Conservation (phyloP, 2,888 invertebrate genomes). For the Cataglyphis livida region DNA sequence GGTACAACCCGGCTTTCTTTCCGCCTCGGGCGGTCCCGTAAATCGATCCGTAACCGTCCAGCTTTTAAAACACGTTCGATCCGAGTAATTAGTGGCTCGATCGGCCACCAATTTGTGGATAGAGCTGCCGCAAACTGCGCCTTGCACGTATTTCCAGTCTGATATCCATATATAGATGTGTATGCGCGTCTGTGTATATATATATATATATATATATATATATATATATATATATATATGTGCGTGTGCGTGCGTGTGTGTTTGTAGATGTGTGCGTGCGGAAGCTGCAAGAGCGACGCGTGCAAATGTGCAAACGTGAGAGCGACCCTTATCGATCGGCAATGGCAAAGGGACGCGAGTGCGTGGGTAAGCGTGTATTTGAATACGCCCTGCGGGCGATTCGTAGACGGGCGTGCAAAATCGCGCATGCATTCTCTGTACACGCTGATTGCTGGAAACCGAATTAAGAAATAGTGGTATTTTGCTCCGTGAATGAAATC, state of each 20-base stretch:
- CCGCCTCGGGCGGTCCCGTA: slow-evolving; percentile 52
- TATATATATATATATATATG: slow-evolving; percentile 54
- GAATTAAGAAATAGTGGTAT: slow-evolving; percentile 5
- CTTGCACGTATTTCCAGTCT: slow-evolving; percentile 58
- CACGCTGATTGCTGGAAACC: background rate
- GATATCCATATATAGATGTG: slow-evolving; percentile 72
- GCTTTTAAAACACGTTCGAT: slow-evolving; percentile 79
- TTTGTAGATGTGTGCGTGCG: slow-evolving; percentile 3
- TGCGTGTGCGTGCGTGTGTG: slow-evolving; percentile 75
- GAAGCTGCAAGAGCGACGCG: slow-evolving; percentile 3
- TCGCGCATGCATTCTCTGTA: background rate
- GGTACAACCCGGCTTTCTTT: slow-evolving; percentile 50
- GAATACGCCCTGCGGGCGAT: background rate
- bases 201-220: no score
- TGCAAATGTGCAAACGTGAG: background rate
- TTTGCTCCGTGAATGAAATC: background rate
- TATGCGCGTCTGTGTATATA: background rate
- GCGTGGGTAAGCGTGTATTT: background rate
- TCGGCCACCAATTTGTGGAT: slow-evolving; percentile 81
- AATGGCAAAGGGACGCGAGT: slow-evolving; percentile 5
- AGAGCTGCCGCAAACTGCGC: slow-evolving; percentile 63
- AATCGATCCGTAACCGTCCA: slow-evolving; percentile 67
- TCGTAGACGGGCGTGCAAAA: background rate
- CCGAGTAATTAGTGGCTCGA: slow-evolving; percentile 81
- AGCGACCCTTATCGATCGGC: slow-evolving; percentile 31